These are phyloP conservation scores for Polydrusus cervinus DNA, from an alignment of 2,888 invertebrate species.

Conservation along the genomic window DNA sequence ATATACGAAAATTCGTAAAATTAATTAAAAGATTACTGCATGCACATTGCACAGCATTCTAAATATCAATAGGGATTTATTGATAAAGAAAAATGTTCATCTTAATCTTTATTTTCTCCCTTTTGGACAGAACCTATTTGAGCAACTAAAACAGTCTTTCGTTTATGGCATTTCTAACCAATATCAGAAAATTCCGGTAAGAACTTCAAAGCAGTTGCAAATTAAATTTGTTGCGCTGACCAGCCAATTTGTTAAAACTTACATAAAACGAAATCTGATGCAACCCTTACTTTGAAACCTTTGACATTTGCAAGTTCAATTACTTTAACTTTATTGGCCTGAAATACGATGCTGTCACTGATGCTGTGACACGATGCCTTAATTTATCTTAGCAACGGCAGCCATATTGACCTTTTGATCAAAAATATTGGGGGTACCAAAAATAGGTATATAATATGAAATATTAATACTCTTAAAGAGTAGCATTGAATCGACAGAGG, in stretches of 20 bases:
- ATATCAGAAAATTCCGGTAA: too few relatives aligned
- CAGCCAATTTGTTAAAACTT: slow-evolving; percentile 5
- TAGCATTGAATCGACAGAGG: too few relatives aligned
- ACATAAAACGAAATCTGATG: not conserved
- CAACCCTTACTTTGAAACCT: not conserved
- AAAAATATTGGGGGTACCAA: not conserved
- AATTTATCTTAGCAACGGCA: not conserved
- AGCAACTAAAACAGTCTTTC: not conserved
- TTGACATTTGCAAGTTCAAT: not conserved
- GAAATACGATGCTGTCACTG: not conserved
- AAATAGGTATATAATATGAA: too few relatives aligned
- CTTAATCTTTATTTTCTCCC: too few relatives aligned
- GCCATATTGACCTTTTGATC: not conserved
- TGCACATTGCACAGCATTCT: too few relatives aligned
- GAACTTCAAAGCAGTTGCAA: not conserved
- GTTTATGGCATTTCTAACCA: not conserved
- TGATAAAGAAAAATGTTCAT: too few relatives aligned
- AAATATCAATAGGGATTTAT: too few relatives aligned
- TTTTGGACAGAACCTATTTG: not conserved
- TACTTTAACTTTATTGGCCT: not conserved
- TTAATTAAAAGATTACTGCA: too few relatives aligned
- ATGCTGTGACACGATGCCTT: not conserved
- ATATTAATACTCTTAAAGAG: too few relatives aligned
- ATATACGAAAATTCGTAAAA: too few relatives aligned
- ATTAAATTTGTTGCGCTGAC: not conserved